Conservation (phyloP, 2,888 invertebrate genomes). For the Thelaira solivaga region DNA sequence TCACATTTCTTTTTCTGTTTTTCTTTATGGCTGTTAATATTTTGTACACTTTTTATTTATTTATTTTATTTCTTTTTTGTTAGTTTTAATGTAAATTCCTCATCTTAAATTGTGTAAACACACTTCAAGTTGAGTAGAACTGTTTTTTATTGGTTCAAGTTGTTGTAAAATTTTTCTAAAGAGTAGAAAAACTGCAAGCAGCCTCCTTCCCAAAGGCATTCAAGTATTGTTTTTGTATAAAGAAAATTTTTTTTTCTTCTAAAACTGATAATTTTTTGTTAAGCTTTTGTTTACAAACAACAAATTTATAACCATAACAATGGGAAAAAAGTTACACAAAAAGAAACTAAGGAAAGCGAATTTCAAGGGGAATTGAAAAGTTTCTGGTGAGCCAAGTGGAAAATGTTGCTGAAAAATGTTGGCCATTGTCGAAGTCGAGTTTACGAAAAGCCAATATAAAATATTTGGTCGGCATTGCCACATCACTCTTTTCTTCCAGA, state of each 20-base stretch:
- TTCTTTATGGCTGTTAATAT: no score
- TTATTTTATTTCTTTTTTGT: neutral
- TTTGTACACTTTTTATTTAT: neutral
- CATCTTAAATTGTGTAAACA: slow-evolving; percentile 55
- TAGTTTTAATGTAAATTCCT: slow-evolving; percentile 23
- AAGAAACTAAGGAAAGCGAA: neutral
- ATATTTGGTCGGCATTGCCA: no score
- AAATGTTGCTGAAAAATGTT: no score
- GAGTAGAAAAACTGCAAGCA: slow-evolving; percentile 22
- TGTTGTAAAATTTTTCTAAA: neutral
- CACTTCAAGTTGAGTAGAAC: slow-evolving; percentile 51
- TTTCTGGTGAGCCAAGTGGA: no score
- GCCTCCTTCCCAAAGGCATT: slow-evolving; percentile 28
- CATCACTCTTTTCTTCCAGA: no score
- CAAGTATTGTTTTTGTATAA: slow-evolving; percentile 40
- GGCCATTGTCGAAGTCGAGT: no score
- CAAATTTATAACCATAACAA: slow-evolving; percentile 5
- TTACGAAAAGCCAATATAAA: no score
- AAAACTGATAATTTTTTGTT: slow-evolving; percentile 22
- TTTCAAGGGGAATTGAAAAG: neutral
- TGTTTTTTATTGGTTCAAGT: slow-evolving; percentile 10
- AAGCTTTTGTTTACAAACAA: slow-evolving; percentile 55
- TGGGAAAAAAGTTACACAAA: neutral
- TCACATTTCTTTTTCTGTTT: slow-evolving; percentile 14
- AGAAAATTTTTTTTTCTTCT: slow-evolving; percentile 21